Percentiles rank a stretch among this genome's conserved stretches.
These are phyloP conservation scores for Andrena fulva DNA, from an alignment of 2,888 invertebrate species.

Conservation along the genomic window DNA sequence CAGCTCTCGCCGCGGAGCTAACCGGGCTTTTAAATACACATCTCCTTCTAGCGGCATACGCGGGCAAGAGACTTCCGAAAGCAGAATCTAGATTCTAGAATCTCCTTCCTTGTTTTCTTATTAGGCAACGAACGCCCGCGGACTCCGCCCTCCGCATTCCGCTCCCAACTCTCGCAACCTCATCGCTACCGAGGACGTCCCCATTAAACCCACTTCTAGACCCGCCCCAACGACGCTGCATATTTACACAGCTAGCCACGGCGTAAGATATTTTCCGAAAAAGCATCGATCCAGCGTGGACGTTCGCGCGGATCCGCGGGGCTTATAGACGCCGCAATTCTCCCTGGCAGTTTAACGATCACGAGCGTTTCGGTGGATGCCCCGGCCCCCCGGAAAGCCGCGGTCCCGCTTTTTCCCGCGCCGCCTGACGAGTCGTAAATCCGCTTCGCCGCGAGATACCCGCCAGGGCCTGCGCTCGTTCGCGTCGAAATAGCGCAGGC, in stretches of 20 bases:
- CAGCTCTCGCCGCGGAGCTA: background rate
- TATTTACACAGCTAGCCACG: no score
- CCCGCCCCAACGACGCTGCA: no score
- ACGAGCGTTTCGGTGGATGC: conserved; percentile 37
- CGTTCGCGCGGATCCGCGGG: conserved; percentile 6
- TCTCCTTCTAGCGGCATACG: no score
- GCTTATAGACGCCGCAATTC: conserved; percentile 43
- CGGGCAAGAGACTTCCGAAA: no score
- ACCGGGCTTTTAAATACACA: background rate
- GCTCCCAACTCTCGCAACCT: no score
- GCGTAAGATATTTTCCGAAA: background rate
- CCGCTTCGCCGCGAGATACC: conserved; percentile 49
- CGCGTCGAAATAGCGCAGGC: conserved; percentile 18
- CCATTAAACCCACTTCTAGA: no score
- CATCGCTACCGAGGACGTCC: no score
- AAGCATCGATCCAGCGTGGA: background rate
- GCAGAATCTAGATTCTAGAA: no score
- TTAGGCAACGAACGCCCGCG: no score
- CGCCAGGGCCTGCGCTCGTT: conserved; percentile 22
- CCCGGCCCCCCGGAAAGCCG: conserved; percentile 18
- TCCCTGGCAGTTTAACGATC: conserved; percentile 44
- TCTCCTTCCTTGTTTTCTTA: no score
- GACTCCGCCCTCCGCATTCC: no score
- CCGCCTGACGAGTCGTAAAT: conserved; percentile 66
- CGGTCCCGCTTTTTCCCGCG: conserved; percentile 37